A percentile compares a stretch with the other conserved stretches of the same genome.
These are phyloP conservation scores for Endotricha flammealis DNA, from an alignment of 2,888 invertebrate genomes.

Conservation along the genomic window DNA sequence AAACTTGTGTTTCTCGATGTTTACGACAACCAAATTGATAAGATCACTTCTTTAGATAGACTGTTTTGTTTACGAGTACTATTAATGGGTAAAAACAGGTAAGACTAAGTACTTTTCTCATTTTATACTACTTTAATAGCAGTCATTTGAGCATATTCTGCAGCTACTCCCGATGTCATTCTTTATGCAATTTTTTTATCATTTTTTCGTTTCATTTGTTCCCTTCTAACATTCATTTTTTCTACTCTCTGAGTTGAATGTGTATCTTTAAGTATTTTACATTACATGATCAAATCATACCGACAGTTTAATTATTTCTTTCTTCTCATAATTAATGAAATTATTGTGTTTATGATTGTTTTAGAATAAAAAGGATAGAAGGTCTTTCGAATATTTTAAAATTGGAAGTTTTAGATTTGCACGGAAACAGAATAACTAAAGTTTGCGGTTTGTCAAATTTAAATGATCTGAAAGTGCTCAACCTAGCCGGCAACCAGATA, in stretches of 20 bases:
- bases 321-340: background rate
- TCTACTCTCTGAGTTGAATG: too few relatives aligned
- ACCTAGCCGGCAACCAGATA: constrained; percentile 95
- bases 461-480: constrained; percentile 90
- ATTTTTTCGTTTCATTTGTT: too few relatives aligned
- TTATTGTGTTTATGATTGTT: constrained; percentile 39
- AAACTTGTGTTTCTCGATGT: constrained; percentile 94
- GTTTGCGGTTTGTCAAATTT: constrained; percentile 84
- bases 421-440: constrained; percentile 92
- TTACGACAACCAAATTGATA: constrained; percentile 96
- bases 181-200: too few relatives aligned
- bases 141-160: too few relatives aligned
- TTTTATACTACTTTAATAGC: too few relatives aligned
- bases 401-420: constrained; percentile 93
- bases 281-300: too few relatives aligned
- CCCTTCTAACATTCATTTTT: too few relatives aligned
- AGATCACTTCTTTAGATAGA: constrained; percentile 86
- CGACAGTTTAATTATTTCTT: background rate
- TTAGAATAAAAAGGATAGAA: constrained; percentile 87
- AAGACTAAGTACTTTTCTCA: constrained; percentile 15
- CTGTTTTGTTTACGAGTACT: constrained; percentile 90
- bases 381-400: constrained; percentile 84
- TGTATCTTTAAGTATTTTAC: too few relatives aligned
- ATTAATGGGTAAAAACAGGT: constrained; percentile 94
- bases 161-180: too few relatives aligned